phyloP scores from a whole-genome alignment of 2,113 vertebrate genomes.

The Aegotheles bennettii region DNA sequence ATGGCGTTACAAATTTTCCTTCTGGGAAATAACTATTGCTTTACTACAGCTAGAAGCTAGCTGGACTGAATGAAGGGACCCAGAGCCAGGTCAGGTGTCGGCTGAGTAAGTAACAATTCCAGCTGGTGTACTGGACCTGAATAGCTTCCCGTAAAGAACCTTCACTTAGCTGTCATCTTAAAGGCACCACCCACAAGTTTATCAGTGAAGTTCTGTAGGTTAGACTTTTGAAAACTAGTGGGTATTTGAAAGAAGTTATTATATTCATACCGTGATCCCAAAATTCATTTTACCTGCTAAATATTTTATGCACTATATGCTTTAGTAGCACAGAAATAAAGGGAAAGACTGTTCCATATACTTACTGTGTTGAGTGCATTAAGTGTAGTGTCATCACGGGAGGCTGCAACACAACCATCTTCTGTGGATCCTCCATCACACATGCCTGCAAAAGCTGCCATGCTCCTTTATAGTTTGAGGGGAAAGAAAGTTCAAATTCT shows the following conservation, averaged over 20 bases:
- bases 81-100: not conserved
- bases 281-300: not conserved
- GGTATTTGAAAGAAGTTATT: not conserved
- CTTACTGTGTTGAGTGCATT: slow-evolving; percentile 98
- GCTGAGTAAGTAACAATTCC: not conserved
- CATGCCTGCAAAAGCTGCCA: slow-evolving; percentile 99
- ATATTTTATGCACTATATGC: not conserved
- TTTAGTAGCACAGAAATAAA: not conserved
- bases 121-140: not conserved
- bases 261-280: rapidly evolving
- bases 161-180: not conserved
- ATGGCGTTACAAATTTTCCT: not conserved
- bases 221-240: rapidly evolving
- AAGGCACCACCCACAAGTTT: not conserved
- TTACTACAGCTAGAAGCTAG: not conserved
- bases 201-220: not conserved
- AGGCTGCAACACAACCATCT: slow-evolving; percentile 95
- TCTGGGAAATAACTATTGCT: not conserved
- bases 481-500: not conserved
- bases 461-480: slow-evolving; percentile 81
- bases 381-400: slow-evolving; percentile 95
- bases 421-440: slow-evolving; percentile 98
- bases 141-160: not conserved
- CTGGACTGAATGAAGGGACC: not conserved
- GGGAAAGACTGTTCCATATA: not conserved